A percentile compares a stretch with the other conserved stretches of the same genome.
phyloP scores from a whole-genome alignment of 2,113 vertebrate species.

The Aythya baeri region DNA sequence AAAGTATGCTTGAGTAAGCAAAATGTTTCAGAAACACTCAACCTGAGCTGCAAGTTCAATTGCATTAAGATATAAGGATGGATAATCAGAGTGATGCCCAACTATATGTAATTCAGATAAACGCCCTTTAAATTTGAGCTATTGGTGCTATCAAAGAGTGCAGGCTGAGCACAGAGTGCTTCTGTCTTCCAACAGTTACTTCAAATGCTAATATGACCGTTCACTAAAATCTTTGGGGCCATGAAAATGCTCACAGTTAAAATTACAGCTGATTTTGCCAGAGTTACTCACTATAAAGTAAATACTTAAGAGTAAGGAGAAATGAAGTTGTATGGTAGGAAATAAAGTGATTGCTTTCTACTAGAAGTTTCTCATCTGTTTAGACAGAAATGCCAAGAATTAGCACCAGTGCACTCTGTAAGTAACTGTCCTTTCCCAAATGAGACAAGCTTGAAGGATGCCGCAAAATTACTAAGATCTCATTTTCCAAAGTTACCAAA shows the following conservation, averaged over 20 bases:
- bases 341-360: neutral
- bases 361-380: neutral
- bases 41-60: neutral
- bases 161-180: neutral
- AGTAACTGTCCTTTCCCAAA: neutral
- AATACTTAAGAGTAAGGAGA: neutral
- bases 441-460: neutral
- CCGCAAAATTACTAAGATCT: neutral
- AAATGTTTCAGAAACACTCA: neutral
- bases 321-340: neutral
- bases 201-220: neutral
- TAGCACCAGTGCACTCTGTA: neutral
- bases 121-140: neutral
- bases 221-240: neutral
- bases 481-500: neutral
- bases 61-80: neutral
- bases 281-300: neutral
- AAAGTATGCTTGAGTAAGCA: neutral
- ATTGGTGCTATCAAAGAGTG: neutral
- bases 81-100: neutral
- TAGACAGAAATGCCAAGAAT: neutral
- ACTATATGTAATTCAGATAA: neutral
- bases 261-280: neutral
- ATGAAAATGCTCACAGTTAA: neutral
- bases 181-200: neutral